Evolutionary conservation across 2,888 invertebrate species (phyloP).

Genomic region (Andrena minutula): DNA sequence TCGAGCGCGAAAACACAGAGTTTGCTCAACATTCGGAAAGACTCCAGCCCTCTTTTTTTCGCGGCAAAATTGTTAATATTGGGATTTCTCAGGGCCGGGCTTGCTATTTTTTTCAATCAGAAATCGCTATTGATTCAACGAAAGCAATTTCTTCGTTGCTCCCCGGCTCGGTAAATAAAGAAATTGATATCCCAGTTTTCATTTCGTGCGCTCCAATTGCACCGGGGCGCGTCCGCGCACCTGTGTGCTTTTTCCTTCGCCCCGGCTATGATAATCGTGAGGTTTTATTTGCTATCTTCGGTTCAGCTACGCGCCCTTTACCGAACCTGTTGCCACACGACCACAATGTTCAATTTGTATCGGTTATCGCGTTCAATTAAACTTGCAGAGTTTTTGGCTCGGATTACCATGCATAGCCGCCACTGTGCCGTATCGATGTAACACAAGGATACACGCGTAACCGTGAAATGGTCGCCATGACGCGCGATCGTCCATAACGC

Average conservation of each 20-base stretch:
- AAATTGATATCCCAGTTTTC: conserved; percentile 23
- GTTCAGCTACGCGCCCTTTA: conserved; percentile 44
- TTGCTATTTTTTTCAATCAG: not conserved
- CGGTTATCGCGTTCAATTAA: conserved; percentile 67
- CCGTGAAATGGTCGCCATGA: conserved; percentile 36
- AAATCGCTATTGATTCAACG: not conserved
- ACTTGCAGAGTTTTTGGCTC: conserved; percentile 65
- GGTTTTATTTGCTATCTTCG: conserved; percentile 55
- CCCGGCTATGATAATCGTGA: conserved; percentile 17
- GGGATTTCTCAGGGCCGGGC: not conserved
- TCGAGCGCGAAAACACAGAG: not conserved
- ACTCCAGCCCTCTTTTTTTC: not conserved
- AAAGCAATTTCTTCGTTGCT: not conserved
- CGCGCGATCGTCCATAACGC: conserved; percentile 12
- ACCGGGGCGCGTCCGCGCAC: not conserved
- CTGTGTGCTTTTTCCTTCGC: conserved; percentile 8
- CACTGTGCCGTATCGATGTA: conserved; percentile 15
- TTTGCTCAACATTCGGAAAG: not conserved
- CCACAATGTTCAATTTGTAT: conserved; percentile 67
- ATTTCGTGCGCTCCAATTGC: not conserved
- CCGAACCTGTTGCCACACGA: conserved; percentile 68
- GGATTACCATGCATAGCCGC: conserved; percentile 38
- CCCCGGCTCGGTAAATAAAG: not conserved
- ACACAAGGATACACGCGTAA: conserved; percentile 33
- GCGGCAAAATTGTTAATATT: not conserved